Conservation (phyloP, 2,888 invertebrate genomes). For the Alviniconcha strummeri region DNA sequence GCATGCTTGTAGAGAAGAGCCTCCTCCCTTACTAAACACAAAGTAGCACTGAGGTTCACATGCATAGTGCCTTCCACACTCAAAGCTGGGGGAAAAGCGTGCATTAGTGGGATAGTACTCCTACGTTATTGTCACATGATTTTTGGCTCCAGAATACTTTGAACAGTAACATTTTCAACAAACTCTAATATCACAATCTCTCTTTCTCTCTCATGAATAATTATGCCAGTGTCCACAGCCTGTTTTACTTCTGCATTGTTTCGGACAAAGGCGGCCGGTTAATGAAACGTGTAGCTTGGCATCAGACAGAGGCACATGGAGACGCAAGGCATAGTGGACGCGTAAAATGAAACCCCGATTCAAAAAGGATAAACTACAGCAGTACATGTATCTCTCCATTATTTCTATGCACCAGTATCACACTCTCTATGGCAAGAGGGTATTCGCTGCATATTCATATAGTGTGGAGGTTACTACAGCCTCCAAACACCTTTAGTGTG, state of each 20-base stretch:
- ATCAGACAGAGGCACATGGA: background rate
- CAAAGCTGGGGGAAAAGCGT: too few relatives aligned
- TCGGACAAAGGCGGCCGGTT: slow-evolving; percentile 10
- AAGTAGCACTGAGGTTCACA: too few relatives aligned
- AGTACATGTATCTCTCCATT: background rate
- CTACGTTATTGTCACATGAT: too few relatives aligned
- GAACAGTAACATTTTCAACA: too few relatives aligned
- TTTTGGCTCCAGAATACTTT: too few relatives aligned
- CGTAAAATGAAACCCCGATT: background rate
- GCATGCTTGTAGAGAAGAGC: too few relatives aligned
- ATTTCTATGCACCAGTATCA: background rate
- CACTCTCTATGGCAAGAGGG: slow-evolving; percentile 20
- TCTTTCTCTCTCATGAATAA: background rate
- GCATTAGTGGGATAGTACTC: too few relatives aligned
- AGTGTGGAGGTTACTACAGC: background rate
- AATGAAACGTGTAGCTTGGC: background rate
- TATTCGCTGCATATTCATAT: background rate
- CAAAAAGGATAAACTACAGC: background rate
- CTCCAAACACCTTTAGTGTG: background rate
- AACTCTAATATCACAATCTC: too few relatives aligned
- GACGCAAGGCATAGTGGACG: background rate
- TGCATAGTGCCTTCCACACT: too few relatives aligned
- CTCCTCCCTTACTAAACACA: too few relatives aligned
- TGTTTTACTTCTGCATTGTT: background rate
- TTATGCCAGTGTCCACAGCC: slow-evolving; percentile 4